Evolutionary conservation across 2,797 vertebrate species (phyloP), one percentile per base, ranked within the genome.

Genomic region (Sciurus vulgaris): DNA sequence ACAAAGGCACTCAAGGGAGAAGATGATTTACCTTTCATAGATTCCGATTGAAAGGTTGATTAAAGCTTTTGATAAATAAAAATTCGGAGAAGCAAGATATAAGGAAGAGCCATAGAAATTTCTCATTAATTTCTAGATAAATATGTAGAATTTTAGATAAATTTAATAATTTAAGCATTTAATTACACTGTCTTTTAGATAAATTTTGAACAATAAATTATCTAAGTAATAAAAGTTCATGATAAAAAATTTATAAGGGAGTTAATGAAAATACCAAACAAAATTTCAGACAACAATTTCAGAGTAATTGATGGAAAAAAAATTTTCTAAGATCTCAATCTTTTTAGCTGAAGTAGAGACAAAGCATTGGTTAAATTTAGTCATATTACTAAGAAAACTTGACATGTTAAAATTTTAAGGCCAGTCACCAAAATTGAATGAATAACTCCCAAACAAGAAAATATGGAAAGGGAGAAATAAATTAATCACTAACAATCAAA

Each of bases 341-440:
- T 54, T 56, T 84, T 93, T 78, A 79, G 49, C 88, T 7, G 18
- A 88, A 54, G 1, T 85, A 20, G 49, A 41, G 10, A 65, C 79
- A 91, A 91, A 49, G 7, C 22, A 20, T 56, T 54, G 26, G 59
- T 73, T 67, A 73, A 96, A 94, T 67, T 41, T 63, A 79, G 24
- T 92, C 33, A 76, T 38, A 38, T 56, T 59, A 81, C 70, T 51
- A 86, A 61, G 56, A 85, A 41, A 74, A 76, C 0, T 49, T 2
- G 28, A 0, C 17, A 86, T n/a, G 18, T 89, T 91, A 90, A 94
- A 90, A 87, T 54, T 88, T 70, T 77, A 81, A 85, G 44, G 3
- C 24, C 26, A 91, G 63, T 88, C 74, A 90, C 33, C 76, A 74
- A 91, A 93, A 93, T 2, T 90, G 30, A 90, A 86, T 63, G 13